A percentile compares a stretch with the other conserved stretches of the same genome.
Evolutionary conservation across 92 coral and sea anemone species (phyloP).

Genomic region (Zoanthus gigantus): DNA sequence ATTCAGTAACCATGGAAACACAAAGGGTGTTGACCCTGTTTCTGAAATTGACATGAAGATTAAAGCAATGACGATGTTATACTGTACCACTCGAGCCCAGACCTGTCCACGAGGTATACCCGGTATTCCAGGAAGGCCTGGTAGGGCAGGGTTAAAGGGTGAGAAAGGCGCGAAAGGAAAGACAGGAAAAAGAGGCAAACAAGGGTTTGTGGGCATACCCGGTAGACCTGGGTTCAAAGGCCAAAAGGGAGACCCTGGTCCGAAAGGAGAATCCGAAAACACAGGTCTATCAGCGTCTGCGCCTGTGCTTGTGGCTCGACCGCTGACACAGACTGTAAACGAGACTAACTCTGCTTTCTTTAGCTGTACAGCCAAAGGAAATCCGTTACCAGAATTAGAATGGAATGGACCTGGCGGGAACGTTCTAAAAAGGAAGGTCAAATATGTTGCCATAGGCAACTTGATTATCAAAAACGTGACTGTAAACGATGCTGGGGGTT

Average conservation of each 20-base stretch:
- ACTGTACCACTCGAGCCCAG: slow-evolving; percentile 44
- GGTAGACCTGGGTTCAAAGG: slow-evolving; percentile 28
- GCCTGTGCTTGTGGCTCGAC: slow-evolving; percentile 15
- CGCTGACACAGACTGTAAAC: slow-evolving; percentile 24
- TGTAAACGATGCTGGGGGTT: slow-evolving; percentile 7
- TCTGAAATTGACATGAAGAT: slow-evolving; percentile 22
- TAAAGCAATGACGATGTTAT: slow-evolving; percentile 22
- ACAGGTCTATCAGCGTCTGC: slow-evolving; percentile 27
- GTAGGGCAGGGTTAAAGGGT: slow-evolving; percentile 18
- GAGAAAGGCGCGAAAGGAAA: slow-evolving; percentile 25
- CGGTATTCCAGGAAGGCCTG: slow-evolving; percentile 34
- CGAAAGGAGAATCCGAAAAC: slow-evolving; percentile 18
- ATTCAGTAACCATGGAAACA: not conserved
- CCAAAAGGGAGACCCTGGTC: slow-evolving; percentile 29
- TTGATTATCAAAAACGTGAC: slow-evolving; percentile 3
- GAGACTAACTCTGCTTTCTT: slow-evolving; percentile 35
- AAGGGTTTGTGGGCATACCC: slow-evolving; percentile 28
- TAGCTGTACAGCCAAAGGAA: slow-evolving; percentile 19
- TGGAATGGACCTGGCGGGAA: slow-evolving; percentile 5
- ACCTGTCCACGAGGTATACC: slow-evolving; percentile 43
- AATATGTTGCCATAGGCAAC: not conserved
- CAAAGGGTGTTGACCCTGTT: not conserved
- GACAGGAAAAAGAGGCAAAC: slow-evolving; percentile 32
- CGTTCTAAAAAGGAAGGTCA: not conserved
- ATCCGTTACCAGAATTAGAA: slow-evolving; percentile 13